These are phyloP conservation scores for Gila orcuttii DNA, from an alignment of 2,113 vertebrate genomes.

Conservation along the genomic window DNA sequence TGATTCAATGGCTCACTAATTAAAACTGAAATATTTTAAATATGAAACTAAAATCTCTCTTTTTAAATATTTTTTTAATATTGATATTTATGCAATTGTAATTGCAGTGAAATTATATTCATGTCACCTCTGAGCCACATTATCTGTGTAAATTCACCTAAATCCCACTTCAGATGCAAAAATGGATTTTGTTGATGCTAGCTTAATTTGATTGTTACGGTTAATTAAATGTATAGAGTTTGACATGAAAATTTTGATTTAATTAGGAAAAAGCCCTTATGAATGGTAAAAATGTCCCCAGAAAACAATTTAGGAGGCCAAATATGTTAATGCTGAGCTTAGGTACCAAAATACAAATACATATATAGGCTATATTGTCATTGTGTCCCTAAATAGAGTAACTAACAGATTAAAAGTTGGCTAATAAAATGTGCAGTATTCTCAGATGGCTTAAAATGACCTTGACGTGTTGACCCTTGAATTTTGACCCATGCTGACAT, in stretches of 20 bases:
- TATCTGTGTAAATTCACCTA: not conserved
- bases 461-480: constrained; percentile 13
- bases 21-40: too few relatives aligned
- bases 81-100: not conserved
- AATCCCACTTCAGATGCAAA: not conserved
- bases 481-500: not conserved
- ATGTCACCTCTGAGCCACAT: not conserved
- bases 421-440: not conserved
- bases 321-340: too few relatives aligned
- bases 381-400: not conserved
- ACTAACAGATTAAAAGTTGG: not conserved
- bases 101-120: not conserved
- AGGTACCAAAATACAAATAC: too few relatives aligned
- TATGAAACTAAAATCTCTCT: too few relatives aligned
- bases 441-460: not conserved
- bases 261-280: not conserved
- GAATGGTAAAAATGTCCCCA: not conserved
- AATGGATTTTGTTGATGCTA: not conserved
- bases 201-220: not conserved
- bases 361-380: not conserved
- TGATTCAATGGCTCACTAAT: not conserved
- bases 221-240: not conserved
- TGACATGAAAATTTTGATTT: not conserved
- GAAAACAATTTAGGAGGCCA: not conserved
- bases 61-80: not conserved